Percentiles rank a stretch among this genome's conserved stretches.
Conservation (phyloP, 1,140 invertebrate genomes). For the Leptinotarsa defecta region DNA sequence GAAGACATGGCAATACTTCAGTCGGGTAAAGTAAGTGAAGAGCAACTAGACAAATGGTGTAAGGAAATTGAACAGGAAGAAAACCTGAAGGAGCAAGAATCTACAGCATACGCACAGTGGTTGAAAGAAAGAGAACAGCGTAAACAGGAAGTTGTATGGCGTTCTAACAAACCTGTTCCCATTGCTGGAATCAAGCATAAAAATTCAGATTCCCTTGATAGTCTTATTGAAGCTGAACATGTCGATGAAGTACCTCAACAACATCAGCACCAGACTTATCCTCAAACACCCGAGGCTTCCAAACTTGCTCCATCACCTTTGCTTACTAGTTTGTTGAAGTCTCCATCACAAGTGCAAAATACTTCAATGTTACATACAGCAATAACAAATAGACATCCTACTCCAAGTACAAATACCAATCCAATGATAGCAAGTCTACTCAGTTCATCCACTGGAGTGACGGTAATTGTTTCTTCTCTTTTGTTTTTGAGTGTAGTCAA, state of each 20-base stretch:
- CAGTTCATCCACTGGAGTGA: constrained; percentile 59
- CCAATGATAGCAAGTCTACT: constrained; percentile 64
- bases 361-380: constrained; percentile 58
- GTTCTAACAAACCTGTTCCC: constrained; percentile 50
- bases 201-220: constrained; percentile 49
- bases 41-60: constrained; percentile 74
- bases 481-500: too few relatives aligned
- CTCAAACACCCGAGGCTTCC: constrained; percentile 36
- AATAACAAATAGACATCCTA: constrained; percentile 48
- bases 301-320: constrained; percentile 68
- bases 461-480: constrained; percentile 31
- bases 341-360: constrained; percentile 62
- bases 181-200: constrained; percentile 51
- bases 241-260: constrained; percentile 43
- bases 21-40: constrained; percentile 63
- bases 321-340: constrained; percentile 81
- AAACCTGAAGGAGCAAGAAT: constrained; percentile 69
- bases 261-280: constrained; percentile 15
- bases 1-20: constrained; percentile 64
- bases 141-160: constrained; percentile 63
- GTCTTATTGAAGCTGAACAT: constrained; percentile 52
- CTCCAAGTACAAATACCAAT: constrained; percentile 47
- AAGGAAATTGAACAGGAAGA: constrained; percentile 73
- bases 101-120: constrained; percentile 67
- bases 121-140: constrained; percentile 72